Conservation (phyloP, 1,140 invertebrate species). For the Cryptotermes secundus region DNA sequence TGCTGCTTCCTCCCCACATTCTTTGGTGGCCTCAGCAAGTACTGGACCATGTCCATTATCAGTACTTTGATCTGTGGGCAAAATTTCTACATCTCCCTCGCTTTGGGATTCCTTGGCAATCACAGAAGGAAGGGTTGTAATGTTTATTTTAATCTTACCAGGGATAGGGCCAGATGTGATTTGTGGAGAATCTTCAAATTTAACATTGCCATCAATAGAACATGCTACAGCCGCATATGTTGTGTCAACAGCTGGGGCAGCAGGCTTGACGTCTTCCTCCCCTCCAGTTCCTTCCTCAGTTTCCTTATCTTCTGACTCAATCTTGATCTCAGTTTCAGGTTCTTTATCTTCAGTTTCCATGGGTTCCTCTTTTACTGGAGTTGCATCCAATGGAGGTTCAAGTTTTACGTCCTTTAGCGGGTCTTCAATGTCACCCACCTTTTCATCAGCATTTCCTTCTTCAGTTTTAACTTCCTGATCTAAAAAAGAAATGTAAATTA, state of each 20-base stretch:
- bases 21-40: neutral
- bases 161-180: conserved; percentile 52
- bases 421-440: neutral
- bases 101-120: conserved; percentile 45
- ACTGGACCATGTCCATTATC: neutral
- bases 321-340: conserved; percentile 31
- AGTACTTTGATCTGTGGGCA: conserved; percentile 45
- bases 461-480: neutral
- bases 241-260: conserved; percentile 52
- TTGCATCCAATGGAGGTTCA: neutral
- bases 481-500: too few relatives aligned
- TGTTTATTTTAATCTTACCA: conserved; percentile 77
- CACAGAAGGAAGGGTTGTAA: conserved; percentile 56
- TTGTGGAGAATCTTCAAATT: conserved; percentile 57
- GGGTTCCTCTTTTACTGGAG: too few relatives aligned
- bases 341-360: conserved; percentile 42
- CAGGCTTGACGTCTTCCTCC: conserved; percentile 39
- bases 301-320: conserved; percentile 45
- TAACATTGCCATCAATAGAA: conserved; percentile 71
- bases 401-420: neutral
- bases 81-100: conserved; percentile 41
- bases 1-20: neutral
- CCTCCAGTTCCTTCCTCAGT: conserved; percentile 38
- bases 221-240: conserved; percentile 60
- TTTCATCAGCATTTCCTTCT: neutral